These are phyloP conservation scores for Polydrusus pterygomalis DNA, from an alignment of 2,888 invertebrate genomes.

Conservation along the genomic window DNA sequence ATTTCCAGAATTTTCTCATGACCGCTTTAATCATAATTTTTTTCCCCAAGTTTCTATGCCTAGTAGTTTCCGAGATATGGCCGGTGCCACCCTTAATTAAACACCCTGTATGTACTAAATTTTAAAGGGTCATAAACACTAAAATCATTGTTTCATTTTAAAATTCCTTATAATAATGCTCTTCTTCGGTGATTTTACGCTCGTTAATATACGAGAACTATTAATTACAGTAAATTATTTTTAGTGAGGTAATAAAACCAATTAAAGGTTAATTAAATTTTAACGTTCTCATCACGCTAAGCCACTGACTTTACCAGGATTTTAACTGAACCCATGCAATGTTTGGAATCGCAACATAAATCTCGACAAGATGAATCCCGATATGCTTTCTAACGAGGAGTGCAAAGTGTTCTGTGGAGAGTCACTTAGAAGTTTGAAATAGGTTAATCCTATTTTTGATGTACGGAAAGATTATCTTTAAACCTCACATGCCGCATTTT, in stretches of 20 bases:
- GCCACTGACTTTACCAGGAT: background rate
- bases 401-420: background rate
- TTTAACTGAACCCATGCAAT: background rate
- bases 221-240: too few relatives aligned
- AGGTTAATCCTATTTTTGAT: background rate
- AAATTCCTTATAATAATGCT: too few relatives aligned
- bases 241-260: background rate
- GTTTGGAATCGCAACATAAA: background rate
- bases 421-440: conserved; percentile 6
- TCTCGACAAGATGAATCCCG: background rate
- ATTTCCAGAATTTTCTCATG: too few relatives aligned
- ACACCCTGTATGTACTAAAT: too few relatives aligned
- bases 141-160: too few relatives aligned
- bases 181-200: too few relatives aligned
- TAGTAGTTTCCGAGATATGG: too few relatives aligned
- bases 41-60: too few relatives aligned
- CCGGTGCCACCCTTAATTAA: too few relatives aligned
- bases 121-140: too few relatives aligned
- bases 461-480: background rate
- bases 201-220: too few relatives aligned
- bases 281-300: background rate
- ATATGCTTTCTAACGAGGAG: background rate
- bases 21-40: too few relatives aligned
- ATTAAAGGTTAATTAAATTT: background rate
- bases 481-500: background rate